Evolutionary conservation across 2,797 vertebrate genomes (phyloP), one percentile per base, ranked within the genome.

Genomic region (Enteromius treurensis): DNA sequence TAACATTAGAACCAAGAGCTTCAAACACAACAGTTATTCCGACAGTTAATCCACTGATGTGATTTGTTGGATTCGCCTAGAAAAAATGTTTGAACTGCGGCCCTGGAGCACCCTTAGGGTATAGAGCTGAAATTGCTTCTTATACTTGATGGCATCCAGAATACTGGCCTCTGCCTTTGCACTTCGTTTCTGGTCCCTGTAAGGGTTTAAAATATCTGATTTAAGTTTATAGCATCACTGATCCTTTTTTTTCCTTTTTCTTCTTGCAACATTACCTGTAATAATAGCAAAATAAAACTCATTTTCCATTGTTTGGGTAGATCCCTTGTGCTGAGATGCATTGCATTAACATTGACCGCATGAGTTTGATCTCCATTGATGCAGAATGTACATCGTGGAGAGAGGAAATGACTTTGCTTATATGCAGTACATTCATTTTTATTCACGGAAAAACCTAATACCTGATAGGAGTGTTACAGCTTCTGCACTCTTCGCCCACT

Each of bases 31-130:
- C 58, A 77, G 62, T 77, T 82, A 58, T 82, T 68, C 62, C 21
- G n/a, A 82, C 49, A 21, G 73, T 68, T 78, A 78, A 71, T 82
- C 55, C 75, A 49, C n/a, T 74, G 84, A 78, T 82, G 80, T 74
- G 81, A 86, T 82, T 74, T 77, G 47, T 71, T 82, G 81, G 73
- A 77, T 77, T 77, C 49, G 37, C 23, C 47, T 77, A 67, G 47
- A 82, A 82, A 75, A 82, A 67, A 78, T 58, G 23, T 77, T 68
- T 82, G 71, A 82, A 82, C 81, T 69, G 74, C 73, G n/a, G 23
- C 73, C 71, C 81, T 55, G 47, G 34, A 73, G 58, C 34, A 19
- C 67, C 47, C 76, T 58, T 42, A 21, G 84, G 69, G 51, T 79
- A 75, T 68, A 76, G 77, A 83, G 77, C 34, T 77, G 13, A 58